A percentile compares a stretch with the other conserved stretches of the same genome.
phyloP scores from a whole-genome alignment of 2,888 invertebrate species.

The Coecobrya sp. region DNA sequence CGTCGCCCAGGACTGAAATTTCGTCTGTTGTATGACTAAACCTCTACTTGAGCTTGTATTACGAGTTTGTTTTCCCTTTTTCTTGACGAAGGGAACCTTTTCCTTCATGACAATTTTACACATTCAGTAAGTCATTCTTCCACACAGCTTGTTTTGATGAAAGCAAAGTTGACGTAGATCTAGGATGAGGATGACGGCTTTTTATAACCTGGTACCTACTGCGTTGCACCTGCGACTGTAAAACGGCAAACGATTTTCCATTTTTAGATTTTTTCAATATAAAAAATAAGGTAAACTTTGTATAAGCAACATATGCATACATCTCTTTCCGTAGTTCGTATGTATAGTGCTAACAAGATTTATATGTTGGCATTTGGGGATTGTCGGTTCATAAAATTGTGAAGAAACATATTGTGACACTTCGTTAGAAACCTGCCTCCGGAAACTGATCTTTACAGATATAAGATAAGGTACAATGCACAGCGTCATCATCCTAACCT shows the following conservation, averaged over 20 bases:
- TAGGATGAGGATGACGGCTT: not conserved
- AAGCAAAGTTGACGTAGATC: not conserved
- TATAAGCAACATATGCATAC: not conserved
- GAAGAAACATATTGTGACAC: conserved; percentile 66
- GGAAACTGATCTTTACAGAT: conserved; percentile 57
- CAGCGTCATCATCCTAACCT: not conserved
- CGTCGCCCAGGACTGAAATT: conserved; percentile 35
- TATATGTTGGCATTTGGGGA: not conserved
- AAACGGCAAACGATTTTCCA: not conserved
- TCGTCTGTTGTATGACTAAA: not conserved
- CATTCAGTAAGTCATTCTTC: not conserved
- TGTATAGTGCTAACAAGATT: not conserved
- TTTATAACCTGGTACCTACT: not conserved
- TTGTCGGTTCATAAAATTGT: conserved; percentile 26
- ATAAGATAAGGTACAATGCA: conserved; percentile 14
- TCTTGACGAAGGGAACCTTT: not conserved
- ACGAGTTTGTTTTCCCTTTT: conserved; percentile 6
- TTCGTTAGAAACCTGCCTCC: conserved; percentile 31
- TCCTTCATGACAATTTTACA: not conserved
- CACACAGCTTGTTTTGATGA: not conserved
- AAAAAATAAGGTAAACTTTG: not conserved
- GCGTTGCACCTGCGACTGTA: not conserved
- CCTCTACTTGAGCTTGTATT: not conserved
- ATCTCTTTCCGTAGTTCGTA: not conserved
- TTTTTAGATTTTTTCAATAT: no score